phyloP scores from a whole-genome alignment of 2,888 invertebrate species.

The Ophion costatus region DNA sequence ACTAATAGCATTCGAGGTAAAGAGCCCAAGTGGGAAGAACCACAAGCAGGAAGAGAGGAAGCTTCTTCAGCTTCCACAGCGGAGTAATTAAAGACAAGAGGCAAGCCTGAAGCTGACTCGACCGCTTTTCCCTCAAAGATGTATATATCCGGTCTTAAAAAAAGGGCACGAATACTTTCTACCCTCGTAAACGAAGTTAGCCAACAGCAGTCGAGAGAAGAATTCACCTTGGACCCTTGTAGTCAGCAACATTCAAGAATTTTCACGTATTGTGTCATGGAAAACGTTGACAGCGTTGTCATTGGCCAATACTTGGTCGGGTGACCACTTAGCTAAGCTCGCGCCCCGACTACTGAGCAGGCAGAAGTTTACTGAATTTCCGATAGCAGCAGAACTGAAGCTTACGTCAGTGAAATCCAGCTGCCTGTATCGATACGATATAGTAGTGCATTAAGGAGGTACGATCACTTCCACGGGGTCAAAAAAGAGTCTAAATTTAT shows the following conservation, averaged over 20 bases:
- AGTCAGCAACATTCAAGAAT: neutral
- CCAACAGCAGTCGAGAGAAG: slow-evolving; percentile 12
- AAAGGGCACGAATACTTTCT: slow-evolving; percentile 41
- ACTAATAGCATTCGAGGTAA: slow-evolving; percentile 47
- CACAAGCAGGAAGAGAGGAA: slow-evolving; percentile 39
- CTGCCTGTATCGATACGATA: too few relatives aligned
- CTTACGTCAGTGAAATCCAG: too few relatives aligned
- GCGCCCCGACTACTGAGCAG: too few relatives aligned
- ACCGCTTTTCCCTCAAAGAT: slow-evolving; percentile 32
- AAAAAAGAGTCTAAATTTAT: too few relatives aligned
- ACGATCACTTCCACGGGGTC: too few relatives aligned
- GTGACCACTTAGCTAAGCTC: too few relatives aligned
- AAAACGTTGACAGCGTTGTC: neutral
- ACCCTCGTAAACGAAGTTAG: slow-evolving; percentile 38
- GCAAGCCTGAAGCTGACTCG: slow-evolving; percentile 30
- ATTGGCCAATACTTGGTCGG: too few relatives aligned
- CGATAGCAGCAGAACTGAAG: too few relatives aligned
- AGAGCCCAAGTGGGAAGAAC: slow-evolving; percentile 45
- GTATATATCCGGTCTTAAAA: slow-evolving; percentile 36
- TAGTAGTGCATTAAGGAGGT: too few relatives aligned
- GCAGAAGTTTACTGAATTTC: too few relatives aligned
- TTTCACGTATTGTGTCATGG: neutral
- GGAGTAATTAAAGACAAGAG: slow-evolving; percentile 57
- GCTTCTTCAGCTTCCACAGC: slow-evolving; percentile 34
- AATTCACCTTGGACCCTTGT: neutral